A percentile compares a stretch with the other conserved stretches of the same genome.
These are phyloP conservation scores for Stegodyphus dumicola DNA, from an alignment of 1,140 invertebrate species.

Conservation along the genomic window DNA sequence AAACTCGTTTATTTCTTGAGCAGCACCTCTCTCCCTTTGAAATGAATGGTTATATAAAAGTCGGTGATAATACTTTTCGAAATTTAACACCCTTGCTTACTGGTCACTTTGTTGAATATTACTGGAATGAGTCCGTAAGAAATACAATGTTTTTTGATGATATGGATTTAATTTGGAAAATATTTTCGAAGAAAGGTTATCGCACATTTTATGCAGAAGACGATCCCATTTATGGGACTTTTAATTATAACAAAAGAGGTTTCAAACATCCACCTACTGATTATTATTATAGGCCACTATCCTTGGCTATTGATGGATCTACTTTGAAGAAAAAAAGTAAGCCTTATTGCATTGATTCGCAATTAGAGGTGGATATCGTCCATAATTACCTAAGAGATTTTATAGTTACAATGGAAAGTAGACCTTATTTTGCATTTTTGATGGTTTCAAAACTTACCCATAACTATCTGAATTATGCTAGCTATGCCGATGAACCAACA, in stretches of 20 bases:
- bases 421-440: conserved; percentile 66
- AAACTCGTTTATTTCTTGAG: conserved; percentile 52
- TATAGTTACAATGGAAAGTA: conserved; percentile 57
- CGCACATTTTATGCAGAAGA: conserved; percentile 71
- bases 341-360: conserved; percentile 63
- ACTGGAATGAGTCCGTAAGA: conserved; percentile 43
- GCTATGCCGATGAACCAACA: conserved; percentile 66
- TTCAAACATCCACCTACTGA: conserved; percentile 70
- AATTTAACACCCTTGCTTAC: conserved; percentile 65
- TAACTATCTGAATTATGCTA: conserved; percentile 67
- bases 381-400: conserved; percentile 61
- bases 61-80: conserved; percentile 67
- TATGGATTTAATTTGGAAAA: conserved; percentile 71
- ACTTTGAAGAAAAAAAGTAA: conserved; percentile 46
- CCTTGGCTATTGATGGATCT: conserved; percentile 44
- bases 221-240: conserved; percentile 69
- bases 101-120: conserved; percentile 51
- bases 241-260: conserved; percentile 70
- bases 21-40: conserved; percentile 58
- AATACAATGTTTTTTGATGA: conserved; percentile 66
- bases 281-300: conserved; percentile 69
- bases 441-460: conserved; percentile 66
- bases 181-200: conserved; percentile 69
- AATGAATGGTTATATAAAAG: conserved; percentile 66
- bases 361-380: conserved; percentile 27